Percentiles rank a stretch among this genome's conserved stretches.
phyloP scores from a whole-genome alignment of 2,888 invertebrate genomes.

The Mactromeris polynyma region DNA sequence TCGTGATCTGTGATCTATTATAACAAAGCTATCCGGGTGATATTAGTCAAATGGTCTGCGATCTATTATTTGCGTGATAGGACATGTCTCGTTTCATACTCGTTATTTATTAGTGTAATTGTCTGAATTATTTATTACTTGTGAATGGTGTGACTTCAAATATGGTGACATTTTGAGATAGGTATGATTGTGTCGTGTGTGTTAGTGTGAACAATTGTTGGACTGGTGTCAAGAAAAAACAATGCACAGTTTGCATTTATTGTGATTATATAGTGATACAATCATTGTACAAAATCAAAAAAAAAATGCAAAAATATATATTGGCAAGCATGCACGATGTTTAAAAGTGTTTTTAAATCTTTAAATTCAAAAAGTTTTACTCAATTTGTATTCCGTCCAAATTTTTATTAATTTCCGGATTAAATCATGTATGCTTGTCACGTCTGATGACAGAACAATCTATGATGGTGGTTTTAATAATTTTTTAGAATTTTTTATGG shows the following conservation, averaged over 20 bases:
- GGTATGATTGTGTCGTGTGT: not conserved
- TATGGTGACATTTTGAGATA: slow-evolving; percentile 8
- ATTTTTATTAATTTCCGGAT: slow-evolving; percentile 25
- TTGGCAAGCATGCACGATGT: slow-evolving; percentile 16
- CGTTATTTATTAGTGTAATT: slow-evolving; percentile 37
- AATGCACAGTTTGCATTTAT: slow-evolving; percentile 27
- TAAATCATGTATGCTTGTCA: slow-evolving; percentile 24
- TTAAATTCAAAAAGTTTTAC: slow-evolving; percentile 11
- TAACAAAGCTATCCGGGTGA: slow-evolving; percentile 50
- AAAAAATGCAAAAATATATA: not conserved
- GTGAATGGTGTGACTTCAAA: slow-evolving; percentile 10
- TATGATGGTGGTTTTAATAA: not conserved
- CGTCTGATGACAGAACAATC: not conserved
- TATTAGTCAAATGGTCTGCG: slow-evolving; percentile 50
- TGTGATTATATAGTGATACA: not conserved
- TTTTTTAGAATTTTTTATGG: slow-evolving; percentile 2
- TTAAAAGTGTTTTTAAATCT: slow-evolving; percentile 2
- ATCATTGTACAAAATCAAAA: slow-evolving; percentile 31
- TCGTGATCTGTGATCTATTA: slow-evolving; percentile 23
- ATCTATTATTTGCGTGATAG: slow-evolving; percentile 19
- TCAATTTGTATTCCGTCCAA: slow-evolving; percentile 38
- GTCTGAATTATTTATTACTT: slow-evolving; percentile 15
- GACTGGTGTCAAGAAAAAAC: not conserved
- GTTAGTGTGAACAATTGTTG: slow-evolving; percentile 1
- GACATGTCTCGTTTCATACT: slow-evolving; percentile 19